Evolutionary conservation across 2,888 invertebrate genomes (phyloP).

Genomic region (Carpatolechia fugitivella): DNA sequence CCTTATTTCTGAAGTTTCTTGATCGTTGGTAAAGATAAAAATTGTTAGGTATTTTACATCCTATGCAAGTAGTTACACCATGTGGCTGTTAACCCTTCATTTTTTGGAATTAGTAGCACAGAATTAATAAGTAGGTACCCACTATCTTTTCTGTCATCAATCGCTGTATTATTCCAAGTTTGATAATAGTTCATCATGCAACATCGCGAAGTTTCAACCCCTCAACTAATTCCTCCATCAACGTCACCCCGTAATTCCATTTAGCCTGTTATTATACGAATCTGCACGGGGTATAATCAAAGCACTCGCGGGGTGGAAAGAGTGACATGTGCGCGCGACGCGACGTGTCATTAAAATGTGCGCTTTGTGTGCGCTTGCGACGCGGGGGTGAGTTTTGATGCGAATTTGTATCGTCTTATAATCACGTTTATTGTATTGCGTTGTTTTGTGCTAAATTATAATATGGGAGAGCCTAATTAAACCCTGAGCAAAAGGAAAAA

Average conservation of each 20-base stretch:
- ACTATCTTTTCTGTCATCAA: not conserved
- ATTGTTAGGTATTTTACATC: too few relatives aligned
- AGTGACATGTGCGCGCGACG: conserved; percentile 55
- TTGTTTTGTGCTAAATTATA: too few relatives aligned
- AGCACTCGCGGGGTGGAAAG: conserved; percentile 31
- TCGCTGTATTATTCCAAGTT: not conserved
- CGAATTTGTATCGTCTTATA: conserved; percentile 10
- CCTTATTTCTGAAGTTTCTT: too few relatives aligned
- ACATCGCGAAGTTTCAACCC: not conserved
- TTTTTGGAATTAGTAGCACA: too few relatives aligned
- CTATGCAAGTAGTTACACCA: too few relatives aligned
- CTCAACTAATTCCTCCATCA: conserved; percentile 10
- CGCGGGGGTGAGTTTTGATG: conserved; percentile 12
- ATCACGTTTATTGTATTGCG: too few relatives aligned
- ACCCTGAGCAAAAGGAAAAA: too few relatives aligned
- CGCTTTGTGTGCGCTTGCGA: too few relatives aligned
- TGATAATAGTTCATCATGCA: conserved; percentile 1
- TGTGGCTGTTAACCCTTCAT: too few relatives aligned
- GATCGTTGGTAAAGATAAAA: too few relatives aligned
- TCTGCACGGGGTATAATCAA: conserved; percentile 43
- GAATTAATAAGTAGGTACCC: too few relatives aligned
- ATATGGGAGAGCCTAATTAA: too few relatives aligned
- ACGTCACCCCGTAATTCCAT: conserved; percentile 31
- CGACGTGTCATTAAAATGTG: conserved; percentile 67
- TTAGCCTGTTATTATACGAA: conserved; percentile 35